Conservation (phyloP, 1,140 invertebrate species). For the Elymnias hypermnestra region DNA sequence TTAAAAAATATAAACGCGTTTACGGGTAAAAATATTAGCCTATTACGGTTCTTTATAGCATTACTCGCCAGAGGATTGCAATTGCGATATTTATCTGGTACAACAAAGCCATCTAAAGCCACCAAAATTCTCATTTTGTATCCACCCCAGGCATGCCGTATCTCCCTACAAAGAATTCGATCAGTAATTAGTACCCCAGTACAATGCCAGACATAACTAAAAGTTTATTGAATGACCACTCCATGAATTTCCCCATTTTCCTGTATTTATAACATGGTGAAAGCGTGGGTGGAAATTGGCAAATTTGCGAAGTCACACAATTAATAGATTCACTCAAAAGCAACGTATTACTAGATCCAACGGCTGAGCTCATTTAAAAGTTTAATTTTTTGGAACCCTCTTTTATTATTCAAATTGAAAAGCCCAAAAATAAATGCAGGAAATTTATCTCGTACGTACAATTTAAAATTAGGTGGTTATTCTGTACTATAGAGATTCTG, state of each 20-base stretch:
- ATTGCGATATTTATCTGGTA: neutral
- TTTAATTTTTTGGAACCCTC: neutral
- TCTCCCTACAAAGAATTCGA: slow-evolving; percentile 38
- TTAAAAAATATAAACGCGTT: too few relatives aligned
- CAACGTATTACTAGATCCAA: neutral
- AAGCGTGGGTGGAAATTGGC: slow-evolving; percentile 19
- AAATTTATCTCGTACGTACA: too few relatives aligned
- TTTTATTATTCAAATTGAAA: neutral
- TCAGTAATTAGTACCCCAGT: slow-evolving; percentile 54
- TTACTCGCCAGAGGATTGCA: too few relatives aligned
- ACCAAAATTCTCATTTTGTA: slow-evolving; percentile 17
- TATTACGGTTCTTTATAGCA: too few relatives aligned
- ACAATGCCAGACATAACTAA: slow-evolving; percentile 37
- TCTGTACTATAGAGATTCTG: too few relatives aligned
- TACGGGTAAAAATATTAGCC: too few relatives aligned
- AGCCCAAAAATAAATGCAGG: too few relatives aligned
- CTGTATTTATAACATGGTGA: slow-evolving; percentile 6
- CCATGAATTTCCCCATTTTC: slow-evolving; percentile 32
- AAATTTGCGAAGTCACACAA: slow-evolving; percentile 19
- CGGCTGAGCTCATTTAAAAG: neutral
- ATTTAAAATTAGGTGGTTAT: too few relatives aligned
- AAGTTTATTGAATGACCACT: slow-evolving; percentile 39
- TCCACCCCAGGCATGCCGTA: slow-evolving; percentile 37
- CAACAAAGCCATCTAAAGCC: slow-evolving; percentile 15
- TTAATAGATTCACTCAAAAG: slow-evolving; percentile 13